Base-by-base conservation (phyloP, 2,888 invertebrate genomes). In the Rhopalosiphum nymphaeae region DNA sequence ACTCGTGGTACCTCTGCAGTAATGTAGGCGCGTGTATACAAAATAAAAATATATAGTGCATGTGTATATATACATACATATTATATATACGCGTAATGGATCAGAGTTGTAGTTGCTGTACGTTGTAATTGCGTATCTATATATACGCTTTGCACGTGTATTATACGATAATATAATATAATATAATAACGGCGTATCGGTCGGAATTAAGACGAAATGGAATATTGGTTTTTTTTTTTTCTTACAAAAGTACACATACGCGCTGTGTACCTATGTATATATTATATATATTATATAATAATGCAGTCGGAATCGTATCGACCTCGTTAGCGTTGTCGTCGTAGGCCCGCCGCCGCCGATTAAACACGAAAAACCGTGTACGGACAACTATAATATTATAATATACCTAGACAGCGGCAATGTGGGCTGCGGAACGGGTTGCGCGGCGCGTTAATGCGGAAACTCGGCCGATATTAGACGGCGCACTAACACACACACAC, bases 361-460 rank as follows among this genome's bases (percentile, higher is more conserved):
- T 57, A 57, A 91, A 91, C 91, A 91, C 91, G 91, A 86, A 86
- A 91, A 91, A 91, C 91, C 91, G 86, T 91, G 91, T 91, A 86
- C 86, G 91, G 57, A 57, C 86, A 57, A 61, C 86, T 42, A 49
- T 49, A 67, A 53, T 53, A 88, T 53, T 36, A 53, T 88, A 88
- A 53, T 88, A 56, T 89, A 89, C 67, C 46, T 42, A 5, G 78
- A 21, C 85, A 44, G 84, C 78, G 78, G 78, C 78, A 25, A 78
- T 78, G 78, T 57, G 57, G 91, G 91, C 84, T 36, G 86, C 3
- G 57, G 46, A 91, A 91, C 91, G 86, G 91, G 91, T 86, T 53
- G 57, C 21, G 46, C 91, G 91, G 46, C 91, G 91, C 91, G 91
- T 91, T 91, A 86, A 91, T 86, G 91, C 91, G 91, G 91, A 91